Percentiles rank a stretch among this genome's conserved stretches.
phyloP scores from a whole-genome alignment of 2,888 invertebrate species.

The Hofmannophila pseudospretella region DNA sequence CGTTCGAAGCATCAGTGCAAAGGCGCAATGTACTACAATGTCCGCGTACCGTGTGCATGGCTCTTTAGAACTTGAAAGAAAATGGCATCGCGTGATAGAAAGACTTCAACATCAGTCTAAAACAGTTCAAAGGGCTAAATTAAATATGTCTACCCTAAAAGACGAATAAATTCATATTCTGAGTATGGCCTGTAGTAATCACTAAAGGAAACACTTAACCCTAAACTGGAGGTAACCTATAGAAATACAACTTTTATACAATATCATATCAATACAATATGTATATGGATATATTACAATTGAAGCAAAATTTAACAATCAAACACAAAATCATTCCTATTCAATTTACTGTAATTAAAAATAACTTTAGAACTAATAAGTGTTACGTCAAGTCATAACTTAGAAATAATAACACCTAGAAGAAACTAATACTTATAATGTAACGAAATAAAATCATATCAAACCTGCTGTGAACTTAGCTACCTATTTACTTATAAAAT shows the following conservation, averaged over 20 bases:
- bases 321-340: constrained; percentile 19
- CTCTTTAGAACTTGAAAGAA: too few relatives aligned
- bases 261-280: constrained; percentile 49
- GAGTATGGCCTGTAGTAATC: constrained; percentile 65
- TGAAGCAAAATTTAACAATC: constrained; percentile 42
- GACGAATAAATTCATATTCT: constrained; percentile 62
- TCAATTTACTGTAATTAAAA: constrained; percentile 20
- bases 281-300: constrained; percentile 58
- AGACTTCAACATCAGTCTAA: constrained; percentile 53
- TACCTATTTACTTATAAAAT: constrained; percentile 37
- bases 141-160: constrained; percentile 37
- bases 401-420: constrained; percentile 37
- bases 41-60: too few relatives aligned
- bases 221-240: constrained; percentile 50
- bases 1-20: too few relatives aligned
- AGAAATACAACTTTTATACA: constrained; percentile 55
- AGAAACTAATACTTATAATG: constrained; percentile 38
- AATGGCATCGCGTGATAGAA: constrained; percentile 25
- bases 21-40: too few relatives aligned
- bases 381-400: constrained; percentile 30
- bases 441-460: constrained; percentile 36
- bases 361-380: constrained; percentile 53
- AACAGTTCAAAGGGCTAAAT: constrained; percentile 42
- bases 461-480: constrained; percentile 32
- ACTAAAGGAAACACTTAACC: constrained; percentile 64